A percentile compares a stretch with the other conserved stretches of the same genome.
phyloP scores from a whole-genome alignment of 2,113 vertebrate genomes.

The Siniperca knerii region DNA sequence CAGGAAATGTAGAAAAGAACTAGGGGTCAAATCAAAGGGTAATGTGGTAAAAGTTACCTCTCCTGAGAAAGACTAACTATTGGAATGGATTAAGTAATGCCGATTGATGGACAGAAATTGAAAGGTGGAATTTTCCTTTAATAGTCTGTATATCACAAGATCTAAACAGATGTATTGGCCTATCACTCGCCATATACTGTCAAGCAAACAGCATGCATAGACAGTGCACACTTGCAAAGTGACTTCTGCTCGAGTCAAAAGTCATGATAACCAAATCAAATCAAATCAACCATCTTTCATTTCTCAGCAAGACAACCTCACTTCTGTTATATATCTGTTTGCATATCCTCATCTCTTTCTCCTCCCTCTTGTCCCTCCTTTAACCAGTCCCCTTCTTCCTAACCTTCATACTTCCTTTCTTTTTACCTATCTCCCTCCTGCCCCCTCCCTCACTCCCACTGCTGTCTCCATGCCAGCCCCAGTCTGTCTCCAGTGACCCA shows the following conservation, averaged over 20 bases:
- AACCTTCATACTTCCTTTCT: constrained; percentile 7
- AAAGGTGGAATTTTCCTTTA: not conserved
- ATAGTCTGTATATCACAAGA: not conserved
- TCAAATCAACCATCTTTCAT: not conserved
- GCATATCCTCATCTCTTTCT: not conserved
- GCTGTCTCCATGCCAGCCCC: constrained; percentile 67
- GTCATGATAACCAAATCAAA: not conserved
- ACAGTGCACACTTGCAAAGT: not conserved
- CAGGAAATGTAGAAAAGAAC: constrained; percentile 8
- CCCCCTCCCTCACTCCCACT: constrained; percentile 16
- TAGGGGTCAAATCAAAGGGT: not conserved
- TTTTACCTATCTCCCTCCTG: not conserved
- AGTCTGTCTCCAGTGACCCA: constrained; percentile 77
- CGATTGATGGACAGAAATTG: not conserved
- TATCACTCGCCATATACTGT: not conserved
- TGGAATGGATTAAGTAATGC: not conserved
- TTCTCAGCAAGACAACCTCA: not conserved
- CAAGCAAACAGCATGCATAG: not conserved
- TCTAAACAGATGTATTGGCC: not conserved
- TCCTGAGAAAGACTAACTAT: not conserved
- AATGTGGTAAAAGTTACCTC: not conserved
- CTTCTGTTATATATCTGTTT: not conserved
- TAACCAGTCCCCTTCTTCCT: not conserved
- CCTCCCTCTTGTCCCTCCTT: not conserved
- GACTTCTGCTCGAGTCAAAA: not conserved